These are phyloP conservation scores for Barnardius zonarius DNA, from an alignment of 2,113 vertebrate species.

Conservation along the genomic window DNA sequence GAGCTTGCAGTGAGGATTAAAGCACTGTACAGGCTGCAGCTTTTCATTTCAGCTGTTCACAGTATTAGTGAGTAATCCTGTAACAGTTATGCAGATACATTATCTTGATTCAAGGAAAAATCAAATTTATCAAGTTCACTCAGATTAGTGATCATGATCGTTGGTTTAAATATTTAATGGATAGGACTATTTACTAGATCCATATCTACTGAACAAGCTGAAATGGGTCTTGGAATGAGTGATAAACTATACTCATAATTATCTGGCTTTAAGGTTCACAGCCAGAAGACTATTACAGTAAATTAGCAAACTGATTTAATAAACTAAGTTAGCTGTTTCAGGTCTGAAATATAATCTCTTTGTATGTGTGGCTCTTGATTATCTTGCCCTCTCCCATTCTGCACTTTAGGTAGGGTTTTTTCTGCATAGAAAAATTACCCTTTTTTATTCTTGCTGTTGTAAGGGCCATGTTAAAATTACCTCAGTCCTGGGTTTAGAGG, in stretches of 20 bases:
- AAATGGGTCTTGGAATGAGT: neutral
- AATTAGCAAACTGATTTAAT: neutral
- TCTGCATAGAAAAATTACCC: neutral
- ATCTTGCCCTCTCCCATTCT: neutral
- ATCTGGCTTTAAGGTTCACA: neutral
- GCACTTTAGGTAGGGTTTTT: neutral
- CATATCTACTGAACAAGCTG: neutral
- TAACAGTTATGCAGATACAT: neutral
- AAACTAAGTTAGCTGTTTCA: neutral
- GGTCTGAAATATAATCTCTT: neutral
- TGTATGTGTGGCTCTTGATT: neutral
- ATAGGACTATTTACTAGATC: neutral
- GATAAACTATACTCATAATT: neutral
- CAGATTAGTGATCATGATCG: neutral
- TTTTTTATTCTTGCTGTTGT: neutral
- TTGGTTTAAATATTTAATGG: neutral
- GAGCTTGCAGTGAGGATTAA: neutral
- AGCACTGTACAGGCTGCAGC: neutral
- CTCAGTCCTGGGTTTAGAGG: neutral
- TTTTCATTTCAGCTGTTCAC: neutral
- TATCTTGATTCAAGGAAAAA: neutral
- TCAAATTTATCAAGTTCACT: neutral
- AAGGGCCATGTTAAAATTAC: neutral
- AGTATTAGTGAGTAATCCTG: neutral
- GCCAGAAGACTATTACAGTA: neutral